Percentiles rank a stretch among this genome's conserved stretches.
phyloP scores from a whole-genome alignment of 2,888 invertebrate genomes.

The Acanthosepion pharaonis region DNA sequence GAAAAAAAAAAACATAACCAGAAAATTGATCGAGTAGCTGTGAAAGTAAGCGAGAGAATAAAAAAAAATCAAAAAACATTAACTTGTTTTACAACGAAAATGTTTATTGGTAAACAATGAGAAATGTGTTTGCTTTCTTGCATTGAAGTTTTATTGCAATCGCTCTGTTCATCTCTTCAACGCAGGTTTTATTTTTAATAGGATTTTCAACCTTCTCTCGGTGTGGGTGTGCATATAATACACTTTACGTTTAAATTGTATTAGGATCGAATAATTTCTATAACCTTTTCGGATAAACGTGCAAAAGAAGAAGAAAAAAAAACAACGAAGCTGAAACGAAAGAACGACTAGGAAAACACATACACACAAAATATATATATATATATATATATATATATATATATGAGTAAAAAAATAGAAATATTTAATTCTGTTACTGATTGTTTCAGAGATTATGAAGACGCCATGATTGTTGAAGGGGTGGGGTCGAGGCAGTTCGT shows the following conservation, averaged over 20 bases:
- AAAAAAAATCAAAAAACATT: too few species aligned
- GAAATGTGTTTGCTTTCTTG: background rate
- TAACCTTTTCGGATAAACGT: background rate
- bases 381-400: background rate
- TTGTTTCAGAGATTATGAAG: background rate
- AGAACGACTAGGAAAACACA: background rate
- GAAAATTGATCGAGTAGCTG: background rate
- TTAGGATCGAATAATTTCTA: background rate
- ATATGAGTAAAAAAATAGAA: background rate
- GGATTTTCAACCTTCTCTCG: too few species aligned
- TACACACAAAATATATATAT: background rate
- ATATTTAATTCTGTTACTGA: conserved; percentile 33
- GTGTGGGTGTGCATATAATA: background rate
- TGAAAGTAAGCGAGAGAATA: background rate
- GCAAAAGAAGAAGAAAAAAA: background rate
- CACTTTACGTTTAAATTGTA: background rate
- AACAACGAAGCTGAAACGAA: background rate
- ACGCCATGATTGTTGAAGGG: background rate
- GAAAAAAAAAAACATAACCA: background rate
- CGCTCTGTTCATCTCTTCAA: background rate
- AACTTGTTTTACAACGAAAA: background rate
- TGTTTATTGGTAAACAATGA: background rate
- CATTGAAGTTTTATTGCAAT: background rate
- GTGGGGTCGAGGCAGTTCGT: background rate
- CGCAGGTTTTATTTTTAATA: background rate